Evolutionary conservation across 2,113 vertebrate genomes (phyloP).

Genomic region (pig (Sus scrofa)): T2T-Sscrofa CM000827.6:94041501-94042000

Average conservation of each 20-base stretch:
- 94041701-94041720: not conserved
- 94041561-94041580: not conserved
- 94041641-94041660: not conserved
- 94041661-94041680: not conserved
- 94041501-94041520: not conserved
- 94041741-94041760: not conserved
- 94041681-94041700: not conserved
- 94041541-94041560: constrained; percentile 34
- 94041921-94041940: not conserved
- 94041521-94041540: not conserved
- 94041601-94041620: not conserved
- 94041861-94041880: not conserved
- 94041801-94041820: not conserved
- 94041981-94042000: not conserved
- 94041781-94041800: not conserved
- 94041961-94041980: not conserved
- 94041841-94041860: not conserved
- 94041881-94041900: not conserved
- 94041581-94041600: not conserved
- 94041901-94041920: not conserved
- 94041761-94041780: not conserved
- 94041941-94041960: not conserved
- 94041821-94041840: not conserved
- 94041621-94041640: constrained; percentile 6
- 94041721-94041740: not conserved